Evolutionary conservation across 1,140 invertebrate species (phyloP).

Genomic region (Magallana ariakensis): DNA sequence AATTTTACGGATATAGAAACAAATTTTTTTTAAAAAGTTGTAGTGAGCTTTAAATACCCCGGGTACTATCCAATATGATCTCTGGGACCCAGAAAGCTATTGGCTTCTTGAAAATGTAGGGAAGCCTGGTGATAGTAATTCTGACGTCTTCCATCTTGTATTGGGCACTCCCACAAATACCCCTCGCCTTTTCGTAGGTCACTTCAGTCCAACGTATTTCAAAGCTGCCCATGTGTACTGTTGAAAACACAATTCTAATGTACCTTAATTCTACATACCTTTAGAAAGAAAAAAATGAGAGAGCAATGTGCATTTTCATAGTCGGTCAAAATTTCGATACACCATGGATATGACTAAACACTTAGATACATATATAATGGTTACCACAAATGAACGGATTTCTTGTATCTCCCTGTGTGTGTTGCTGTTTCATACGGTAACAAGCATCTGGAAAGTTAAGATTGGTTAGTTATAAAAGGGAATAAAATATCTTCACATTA

Average conservation of each 20-base stretch:
- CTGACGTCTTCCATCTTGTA: not conserved
- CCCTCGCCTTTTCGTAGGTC: not conserved
- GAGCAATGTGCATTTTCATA: too few relatives aligned
- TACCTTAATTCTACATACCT: too few relatives aligned
- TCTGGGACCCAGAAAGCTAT: not conserved
- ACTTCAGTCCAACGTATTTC: not conserved
- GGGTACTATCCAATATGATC: not conserved
- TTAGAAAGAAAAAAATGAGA: too few relatives aligned
- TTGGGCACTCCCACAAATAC: not conserved
- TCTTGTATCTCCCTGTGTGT: not conserved
- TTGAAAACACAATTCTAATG: too few relatives aligned
- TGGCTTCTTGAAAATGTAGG: not conserved
- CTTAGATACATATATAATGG: not conserved
- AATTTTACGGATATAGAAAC: too few relatives aligned
- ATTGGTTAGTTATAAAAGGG: not conserved
- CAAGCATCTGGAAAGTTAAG: not conserved
- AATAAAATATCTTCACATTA: not conserved
- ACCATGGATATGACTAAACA: too few relatives aligned
- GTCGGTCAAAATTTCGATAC: too few relatives aligned
- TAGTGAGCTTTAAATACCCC: not conserved
- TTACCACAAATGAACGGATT: constrained; percentile 2
- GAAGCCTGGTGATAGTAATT: not conserved
- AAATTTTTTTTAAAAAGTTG: too few relatives aligned
- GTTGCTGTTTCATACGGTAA: not conserved
- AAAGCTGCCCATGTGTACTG: not conserved